Evolutionary conservation across 2,888 invertebrate genomes (phyloP).

Genomic region (Meteorus colon): DNA sequence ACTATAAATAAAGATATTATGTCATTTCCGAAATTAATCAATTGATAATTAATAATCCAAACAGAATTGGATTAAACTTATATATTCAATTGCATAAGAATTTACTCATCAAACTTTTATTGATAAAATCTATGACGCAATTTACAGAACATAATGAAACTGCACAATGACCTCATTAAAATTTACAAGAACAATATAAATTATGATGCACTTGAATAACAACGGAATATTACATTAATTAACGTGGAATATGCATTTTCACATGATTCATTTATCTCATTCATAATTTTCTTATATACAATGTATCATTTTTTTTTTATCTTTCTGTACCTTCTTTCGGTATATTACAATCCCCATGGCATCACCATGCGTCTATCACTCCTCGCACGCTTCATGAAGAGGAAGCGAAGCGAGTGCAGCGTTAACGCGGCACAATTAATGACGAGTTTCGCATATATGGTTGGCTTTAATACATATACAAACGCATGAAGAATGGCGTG

Average conservation of each 20-base stretch:
- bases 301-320: background rate
- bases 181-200: background rate
- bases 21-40: background rate
- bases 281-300: background rate
- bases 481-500: slow-evolving; percentile 58
- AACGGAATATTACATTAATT: background rate
- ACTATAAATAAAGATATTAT: no score
- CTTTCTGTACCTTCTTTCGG: no score
- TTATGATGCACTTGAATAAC: background rate
- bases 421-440: slow-evolving; percentile 47
- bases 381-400: slow-evolving; percentile 1
- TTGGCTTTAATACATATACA: slow-evolving; percentile 48
- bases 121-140: background rate
- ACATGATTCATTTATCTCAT: background rate
- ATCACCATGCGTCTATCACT: background rate
- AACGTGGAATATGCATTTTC: slow-evolving; percentile 13
- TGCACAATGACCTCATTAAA: background rate
- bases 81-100: no score
- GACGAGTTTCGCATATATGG: slow-evolving; percentile 52
- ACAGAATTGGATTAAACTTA: no score
- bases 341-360: background rate
- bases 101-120: no score
- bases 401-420: slow-evolving; percentile 38
- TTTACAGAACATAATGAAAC: background rate
- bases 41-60: background rate